A percentile compares a stretch with the other conserved stretches of the same genome.
Evolutionary conservation across 1,140 invertebrate species (phyloP).

Genomic region (Brachionus calyciflorus): DNA sequence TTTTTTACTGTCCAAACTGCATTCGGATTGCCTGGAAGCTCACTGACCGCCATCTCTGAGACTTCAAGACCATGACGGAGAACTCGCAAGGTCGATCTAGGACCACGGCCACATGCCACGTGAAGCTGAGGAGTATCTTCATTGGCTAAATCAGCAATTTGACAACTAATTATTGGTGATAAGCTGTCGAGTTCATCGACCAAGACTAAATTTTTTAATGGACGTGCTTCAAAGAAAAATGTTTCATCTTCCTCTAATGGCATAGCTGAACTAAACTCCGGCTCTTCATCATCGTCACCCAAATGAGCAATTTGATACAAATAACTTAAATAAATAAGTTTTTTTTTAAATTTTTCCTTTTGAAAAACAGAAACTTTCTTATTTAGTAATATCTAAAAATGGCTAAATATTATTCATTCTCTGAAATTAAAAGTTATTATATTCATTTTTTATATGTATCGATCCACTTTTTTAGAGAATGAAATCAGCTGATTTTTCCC

Average conservation of each 20-base stretch:
- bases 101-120: conserved; percentile 87
- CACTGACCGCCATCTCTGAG: conserved; percentile 98
- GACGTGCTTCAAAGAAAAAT: conserved; percentile 94
- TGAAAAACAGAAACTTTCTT: too few species aligned
- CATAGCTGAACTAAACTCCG: conserved; percentile 97
- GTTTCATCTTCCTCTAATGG: conserved; percentile 97
- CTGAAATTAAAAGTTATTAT: too few species aligned
- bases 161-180: conserved; percentile 83
- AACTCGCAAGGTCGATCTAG: conserved; percentile 84
- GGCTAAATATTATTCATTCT: too few species aligned
- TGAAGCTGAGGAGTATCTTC: conserved; percentile 98
- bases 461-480: too few species aligned
- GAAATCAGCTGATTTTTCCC: too few species aligned
- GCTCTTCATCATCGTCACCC: conserved; percentile 98
- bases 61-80: conserved; percentile 90
- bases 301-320: conserved; percentile 97
- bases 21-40: conserved; percentile 96
- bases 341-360: background rate
- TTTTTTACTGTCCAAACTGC: conserved; percentile 99
- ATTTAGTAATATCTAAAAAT: too few species aligned
- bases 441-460: too few species aligned
- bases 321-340: conserved; percentile 63
- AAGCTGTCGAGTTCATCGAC: conserved; percentile 97
- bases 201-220: conserved; percentile 88
- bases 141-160: conserved; percentile 73